phyloP scores from a whole-genome alignment of 2,113 vertebrate genomes.

The Lonchura striata region DNA sequence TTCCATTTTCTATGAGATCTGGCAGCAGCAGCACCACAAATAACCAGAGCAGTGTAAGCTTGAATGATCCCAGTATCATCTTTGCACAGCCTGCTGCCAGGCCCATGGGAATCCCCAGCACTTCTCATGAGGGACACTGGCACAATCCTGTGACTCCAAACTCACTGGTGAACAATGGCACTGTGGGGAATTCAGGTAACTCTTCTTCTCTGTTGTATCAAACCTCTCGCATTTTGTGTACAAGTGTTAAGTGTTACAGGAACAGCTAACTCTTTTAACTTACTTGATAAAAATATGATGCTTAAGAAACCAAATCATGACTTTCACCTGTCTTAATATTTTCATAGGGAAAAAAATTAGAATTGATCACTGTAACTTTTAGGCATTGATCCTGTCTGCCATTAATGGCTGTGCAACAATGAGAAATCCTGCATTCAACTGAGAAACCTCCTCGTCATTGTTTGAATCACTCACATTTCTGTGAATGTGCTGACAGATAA shows the following conservation, averaged over 20 bases:
- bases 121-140: conserved; percentile 90
- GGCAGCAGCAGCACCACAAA: conserved; percentile 71
- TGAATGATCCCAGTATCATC: conserved; percentile 99
- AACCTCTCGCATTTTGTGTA: conserved; percentile 31
- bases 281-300: background rate
- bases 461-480: background rate
- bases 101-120: conserved; percentile 80
- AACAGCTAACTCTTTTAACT: conserved; percentile 6
- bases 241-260: conserved; percentile 46
- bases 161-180: conserved; percentile 91
- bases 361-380: background rate
- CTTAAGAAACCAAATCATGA: conserved; percentile 1
- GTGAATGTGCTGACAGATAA: background rate
- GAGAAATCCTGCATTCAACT: conserved; percentile 66
- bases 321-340: background rate
- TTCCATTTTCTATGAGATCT: conserved; percentile 81
- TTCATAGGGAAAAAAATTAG: background rate
- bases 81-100: conserved; percentile 94
- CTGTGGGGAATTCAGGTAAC: conserved; percentile 92
- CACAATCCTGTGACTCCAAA: conserved; percentile 88
- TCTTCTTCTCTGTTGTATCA: conserved; percentile 60
- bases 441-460: background rate
- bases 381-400: background rate
- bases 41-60: conserved; percentile 81
- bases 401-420: background rate